Evolutionary conservation across 2,888 invertebrate species (phyloP).

Genomic region (Zaprionus lineosus): DNA sequence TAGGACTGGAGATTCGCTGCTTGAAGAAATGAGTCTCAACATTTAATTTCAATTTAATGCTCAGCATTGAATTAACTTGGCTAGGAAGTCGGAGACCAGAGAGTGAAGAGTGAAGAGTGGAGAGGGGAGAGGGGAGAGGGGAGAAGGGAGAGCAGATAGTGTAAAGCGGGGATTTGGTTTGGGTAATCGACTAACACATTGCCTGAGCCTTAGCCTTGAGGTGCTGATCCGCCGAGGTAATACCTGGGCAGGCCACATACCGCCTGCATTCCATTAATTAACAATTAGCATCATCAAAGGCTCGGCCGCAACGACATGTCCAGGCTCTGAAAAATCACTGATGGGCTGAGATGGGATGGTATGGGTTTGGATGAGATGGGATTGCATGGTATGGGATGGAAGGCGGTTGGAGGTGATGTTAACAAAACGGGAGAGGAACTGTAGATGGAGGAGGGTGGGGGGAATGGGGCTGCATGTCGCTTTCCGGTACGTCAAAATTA

Average conservation of each 20-base stretch:
- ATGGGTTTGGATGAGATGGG: background rate
- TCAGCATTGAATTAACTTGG: constrained; percentile 7
- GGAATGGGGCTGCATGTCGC: constrained; percentile 14
- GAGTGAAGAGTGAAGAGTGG: no score
- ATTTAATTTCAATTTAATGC: constrained; percentile 25
- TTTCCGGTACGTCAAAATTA: constrained; percentile 56
- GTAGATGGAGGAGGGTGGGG: background rate
- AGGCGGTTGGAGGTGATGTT: no score
- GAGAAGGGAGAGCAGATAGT: no score
- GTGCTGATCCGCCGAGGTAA: constrained; percentile 36
- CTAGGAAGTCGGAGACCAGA: no score
- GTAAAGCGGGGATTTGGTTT: no score
- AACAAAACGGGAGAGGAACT: background rate
- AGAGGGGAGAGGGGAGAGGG: no score
- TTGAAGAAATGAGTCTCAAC: constrained; percentile 14
- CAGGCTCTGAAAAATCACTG: constrained; percentile 3
- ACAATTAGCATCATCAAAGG: constrained; percentile 68
- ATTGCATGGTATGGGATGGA: constrained; percentile 6
- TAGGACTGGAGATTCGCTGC: no score
- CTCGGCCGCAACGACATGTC: constrained; percentile 35
- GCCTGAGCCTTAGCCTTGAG: constrained; percentile 7
- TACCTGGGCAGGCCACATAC: constrained; percentile 42
- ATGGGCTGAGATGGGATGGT: background rate
- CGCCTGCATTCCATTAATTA: constrained; percentile 70
- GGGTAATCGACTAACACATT: constrained; percentile 10